phyloP scores from a whole-genome alignment of 2,797 vertebrate species.

The Urophycis tenuis region DNA sequence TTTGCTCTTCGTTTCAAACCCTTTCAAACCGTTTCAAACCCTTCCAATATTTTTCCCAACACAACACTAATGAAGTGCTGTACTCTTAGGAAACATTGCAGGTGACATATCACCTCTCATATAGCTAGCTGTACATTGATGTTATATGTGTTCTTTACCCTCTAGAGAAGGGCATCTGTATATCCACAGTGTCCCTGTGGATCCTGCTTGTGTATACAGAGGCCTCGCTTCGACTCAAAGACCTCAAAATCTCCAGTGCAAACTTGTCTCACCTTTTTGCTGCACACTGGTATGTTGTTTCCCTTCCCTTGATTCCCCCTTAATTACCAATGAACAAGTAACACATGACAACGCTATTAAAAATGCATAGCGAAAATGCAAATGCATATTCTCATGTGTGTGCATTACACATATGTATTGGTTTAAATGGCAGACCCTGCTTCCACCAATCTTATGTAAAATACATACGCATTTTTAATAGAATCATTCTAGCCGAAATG shows the following conservation, averaged over 20 bases:
- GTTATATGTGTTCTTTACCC: conserved; percentile 6
- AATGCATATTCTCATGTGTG: background rate
- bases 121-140: conserved; percentile 8
- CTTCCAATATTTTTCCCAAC: background rate
- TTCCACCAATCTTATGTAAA: background rate
- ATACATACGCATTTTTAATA: background rate
- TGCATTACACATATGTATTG: background rate
- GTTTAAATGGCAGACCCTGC: background rate
- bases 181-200: conserved; percentile 78
- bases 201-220: conserved; percentile 77
- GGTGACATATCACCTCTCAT: background rate
- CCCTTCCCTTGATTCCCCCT: too few species aligned
- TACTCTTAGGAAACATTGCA: background rate
- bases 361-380: too few species aligned
- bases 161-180: conserved; percentile 75
- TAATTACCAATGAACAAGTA: background rate
- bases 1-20: background rate
- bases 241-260: conserved; percentile 73
- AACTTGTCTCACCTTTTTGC: conserved; percentile 79
- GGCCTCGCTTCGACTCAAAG: conserved; percentile 74
- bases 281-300: conserved; percentile 71
- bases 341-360: background rate
- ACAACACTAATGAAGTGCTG: background rate
- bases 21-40: background rate
- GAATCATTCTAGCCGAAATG: background rate